Evolutionary conservation across 2,797 vertebrate species (phyloP), one percentile per base, ranked within the genome.

Genomic region (Acipenser transmontanus): DNA sequence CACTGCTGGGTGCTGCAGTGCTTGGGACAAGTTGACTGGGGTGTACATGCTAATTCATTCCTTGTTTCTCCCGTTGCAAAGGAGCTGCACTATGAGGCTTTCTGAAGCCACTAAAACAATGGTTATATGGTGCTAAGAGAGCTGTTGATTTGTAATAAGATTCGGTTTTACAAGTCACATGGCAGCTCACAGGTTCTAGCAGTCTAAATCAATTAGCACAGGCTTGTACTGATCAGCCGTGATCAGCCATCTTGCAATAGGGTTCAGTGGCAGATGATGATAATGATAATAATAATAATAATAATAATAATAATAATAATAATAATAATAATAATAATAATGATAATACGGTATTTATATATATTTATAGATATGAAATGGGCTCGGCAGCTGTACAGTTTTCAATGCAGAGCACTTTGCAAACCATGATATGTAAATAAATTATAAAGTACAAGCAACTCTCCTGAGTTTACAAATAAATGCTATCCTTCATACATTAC

Each of bases 401-500:
- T 71, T 83, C 66, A 78, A 87, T 87, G 89, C 89, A 85, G 85
- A 90, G 86, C 85, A 86, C 80, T 71, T 79, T 80, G 80, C 82
- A 87, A 81, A 86, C 77, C 67, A 75, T 74, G 78, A 80, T 70
- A 74, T 76, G 76, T 77, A 84, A 84, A 86, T 86, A 89, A 89
- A 88, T 88, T 76, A 86, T 77, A 78, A 87, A 88, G 84, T 78
- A 82, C 83, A 76, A 83, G 80, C 61, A 68, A 79, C 70, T 81
- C 78, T 85, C 85, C 82, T 77, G 79, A 82, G 82, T 82, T 82
- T 77, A 79, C 84, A 88, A 83, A 85, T 83, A 82, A 86, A 84
- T 79, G 69, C 81, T 77, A 74, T 78, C 72, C 74, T 84, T 81
- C 73, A 79, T 81, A 85, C 80, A 82, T 72, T 80, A 83, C 81